Evolutionary conservation across 2,113 vertebrate genomes (phyloP), one percentile per base, ranked within the genome.

Genomic region (Ranitomeya imitator): DNA sequence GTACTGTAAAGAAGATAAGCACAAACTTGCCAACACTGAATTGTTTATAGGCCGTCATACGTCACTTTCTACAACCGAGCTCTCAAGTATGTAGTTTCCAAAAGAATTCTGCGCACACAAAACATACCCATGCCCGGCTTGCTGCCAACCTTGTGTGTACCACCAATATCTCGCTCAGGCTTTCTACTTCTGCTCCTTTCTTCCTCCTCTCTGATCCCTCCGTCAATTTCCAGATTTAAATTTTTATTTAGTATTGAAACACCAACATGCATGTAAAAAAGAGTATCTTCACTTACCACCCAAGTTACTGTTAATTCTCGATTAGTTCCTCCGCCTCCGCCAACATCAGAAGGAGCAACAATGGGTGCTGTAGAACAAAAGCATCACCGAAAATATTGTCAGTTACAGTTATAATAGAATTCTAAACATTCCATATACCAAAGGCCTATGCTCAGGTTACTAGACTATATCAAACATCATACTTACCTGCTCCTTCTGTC

Each of bases 251-350:
- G 73, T 12, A 9, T 2, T 76, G 15, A 45, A 51, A 45, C 7
- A 76, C 26, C 16, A 19, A 15, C 14, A 51, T 76, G 73, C 73
- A 76, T 45, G 11, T 16, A 76, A 45, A 45, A 45, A 45, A 51
- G 5, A 4, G 59, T 59, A 73, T 80, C 86, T 82, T 76, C 90
- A 95, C 96, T 59, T 94, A 99, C 98, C 93, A 96, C 97, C 98
- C 98, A 99, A 0, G 97, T 99, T 93, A 99, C 98, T 85, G 95
- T 98, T 93, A 99, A 93, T 86, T 99, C 98, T 90, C 96, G 94
- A 92, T 96, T 97, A 76, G 93, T 96, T 90, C 97, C 97, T 23
- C 97, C 98, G 0, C 98, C 98, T 86, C 98, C 98, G 76, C 96
- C 94, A 2, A 99, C 95, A 90, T 98, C 96, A 77, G 98, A 98